Evolutionary conservation across 2,113 vertebrate species (phyloP).

Genomic region (Lathamus discolor): DNA sequence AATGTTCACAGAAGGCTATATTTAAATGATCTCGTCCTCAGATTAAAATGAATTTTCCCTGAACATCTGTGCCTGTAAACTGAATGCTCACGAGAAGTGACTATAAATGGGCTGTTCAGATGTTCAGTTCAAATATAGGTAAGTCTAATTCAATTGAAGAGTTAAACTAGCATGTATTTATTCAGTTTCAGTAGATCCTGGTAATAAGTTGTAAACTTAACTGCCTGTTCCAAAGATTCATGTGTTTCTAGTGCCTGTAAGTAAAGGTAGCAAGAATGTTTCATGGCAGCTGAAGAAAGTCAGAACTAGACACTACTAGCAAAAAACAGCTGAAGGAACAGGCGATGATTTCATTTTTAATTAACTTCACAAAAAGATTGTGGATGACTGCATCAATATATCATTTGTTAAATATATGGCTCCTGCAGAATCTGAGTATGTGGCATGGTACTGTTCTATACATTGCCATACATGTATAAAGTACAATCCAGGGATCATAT

Average conservation of each 20-base stretch:
- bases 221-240: background rate
- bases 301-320: background rate
- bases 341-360: background rate
- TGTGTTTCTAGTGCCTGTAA: background rate
- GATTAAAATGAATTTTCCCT: conserved; percentile 52
- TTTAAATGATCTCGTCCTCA: conserved; percentile 57
- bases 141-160: background rate
- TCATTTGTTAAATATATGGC: background rate
- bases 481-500: background rate
- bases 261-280: background rate
- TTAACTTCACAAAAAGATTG: background rate
- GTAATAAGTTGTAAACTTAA: background rate
- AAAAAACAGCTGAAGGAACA: background rate
- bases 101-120: conserved; percentile 48
- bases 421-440: background rate
- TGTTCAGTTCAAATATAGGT: conserved; percentile 21
- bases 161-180: background rate
- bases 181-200: background rate
- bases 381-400: background rate
- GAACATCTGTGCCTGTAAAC: conserved; percentile 48
- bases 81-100: conserved; percentile 23
- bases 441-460: background rate
- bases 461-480: background rate
- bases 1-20: conserved; percentile 38
- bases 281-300: background rate